phyloP scores from a whole-genome alignment of 1,140 invertebrate species.

The Pogonus chalceus region DNA sequence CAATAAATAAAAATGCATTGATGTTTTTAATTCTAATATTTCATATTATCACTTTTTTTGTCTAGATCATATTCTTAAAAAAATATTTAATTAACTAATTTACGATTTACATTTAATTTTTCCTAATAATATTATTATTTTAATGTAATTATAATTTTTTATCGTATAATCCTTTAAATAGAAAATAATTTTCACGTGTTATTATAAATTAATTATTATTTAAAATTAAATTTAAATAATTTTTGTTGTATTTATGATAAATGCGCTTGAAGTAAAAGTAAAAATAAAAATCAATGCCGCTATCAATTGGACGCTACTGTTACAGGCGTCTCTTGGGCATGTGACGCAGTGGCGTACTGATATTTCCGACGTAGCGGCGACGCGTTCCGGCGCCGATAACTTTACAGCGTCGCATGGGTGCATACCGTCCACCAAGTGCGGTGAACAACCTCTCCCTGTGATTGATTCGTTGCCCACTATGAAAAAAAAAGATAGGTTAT shows the following conservation, averaged over 20 bases:
- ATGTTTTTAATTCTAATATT: no score
- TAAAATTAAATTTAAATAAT: no score
- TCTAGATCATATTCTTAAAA: no score
- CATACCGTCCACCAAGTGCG: not conserved
- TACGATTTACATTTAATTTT: no score
- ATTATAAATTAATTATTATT: not conserved
- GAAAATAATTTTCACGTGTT: not conserved
- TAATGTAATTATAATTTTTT: not conserved
- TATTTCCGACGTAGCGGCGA: not conserved
- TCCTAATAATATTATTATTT: not conserved
- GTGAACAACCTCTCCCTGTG: not conserved
- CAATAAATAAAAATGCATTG: no score
- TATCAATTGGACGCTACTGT: not conserved
- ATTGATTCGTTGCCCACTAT: not conserved
- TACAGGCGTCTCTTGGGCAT: not conserved
- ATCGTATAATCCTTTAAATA: not conserved
- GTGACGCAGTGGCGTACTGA: not conserved
- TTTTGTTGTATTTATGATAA: no score
- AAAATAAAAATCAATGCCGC: not conserved
- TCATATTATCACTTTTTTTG: no score
- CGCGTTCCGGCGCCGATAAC: not conserved
- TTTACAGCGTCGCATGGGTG: conserved; percentile 1
- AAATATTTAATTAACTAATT: no score
- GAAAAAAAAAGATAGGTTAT: no score
- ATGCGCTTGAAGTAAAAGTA: no score